phyloP scores from a whole-genome alignment of 92 coral and sea anemone genomes.

The Virgularia gustaviana region DNA sequence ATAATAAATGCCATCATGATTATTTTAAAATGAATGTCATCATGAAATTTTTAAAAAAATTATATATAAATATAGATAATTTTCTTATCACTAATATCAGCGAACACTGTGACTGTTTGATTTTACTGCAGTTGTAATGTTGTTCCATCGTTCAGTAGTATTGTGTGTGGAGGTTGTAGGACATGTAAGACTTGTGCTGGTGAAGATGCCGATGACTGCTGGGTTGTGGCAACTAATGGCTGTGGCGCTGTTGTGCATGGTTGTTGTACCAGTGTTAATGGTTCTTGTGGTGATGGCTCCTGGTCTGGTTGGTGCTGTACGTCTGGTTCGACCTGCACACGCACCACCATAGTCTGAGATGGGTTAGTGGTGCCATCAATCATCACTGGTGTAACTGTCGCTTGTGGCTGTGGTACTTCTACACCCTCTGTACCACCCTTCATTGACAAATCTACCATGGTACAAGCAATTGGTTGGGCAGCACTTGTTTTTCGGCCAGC shows the following conservation, averaged over 20 bases:
- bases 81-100: too few relatives aligned
- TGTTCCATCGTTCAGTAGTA: conserved; percentile 21
- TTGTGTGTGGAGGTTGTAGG: conserved; percentile 23
- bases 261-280: too few relatives aligned
- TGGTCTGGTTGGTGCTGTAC: neutral
- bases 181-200: neutral
- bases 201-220: too few relatives aligned
- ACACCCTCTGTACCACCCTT: neutral
- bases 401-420: neutral
- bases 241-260: too few relatives aligned
- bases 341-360: neutral
- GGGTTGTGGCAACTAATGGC: too few relatives aligned
- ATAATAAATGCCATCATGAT: too few relatives aligned
- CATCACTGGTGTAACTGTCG: neutral
- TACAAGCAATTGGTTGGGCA: conserved; percentile 1
- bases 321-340: neutral
- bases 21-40: too few relatives aligned
- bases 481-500: conserved; percentile 35
- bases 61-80: too few relatives aligned
- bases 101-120: too few relatives aligned
- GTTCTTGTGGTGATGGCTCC: neutral
- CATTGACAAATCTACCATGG: neutral
- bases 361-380: neutral
- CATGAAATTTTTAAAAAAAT: too few relatives aligned
- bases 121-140: conserved; percentile 13